A percentile compares a stretch with the other conserved stretches of the same genome.
phyloP scores from a whole-genome alignment of 2,888 invertebrate genomes.

The Parasteatoda lunata region DNA sequence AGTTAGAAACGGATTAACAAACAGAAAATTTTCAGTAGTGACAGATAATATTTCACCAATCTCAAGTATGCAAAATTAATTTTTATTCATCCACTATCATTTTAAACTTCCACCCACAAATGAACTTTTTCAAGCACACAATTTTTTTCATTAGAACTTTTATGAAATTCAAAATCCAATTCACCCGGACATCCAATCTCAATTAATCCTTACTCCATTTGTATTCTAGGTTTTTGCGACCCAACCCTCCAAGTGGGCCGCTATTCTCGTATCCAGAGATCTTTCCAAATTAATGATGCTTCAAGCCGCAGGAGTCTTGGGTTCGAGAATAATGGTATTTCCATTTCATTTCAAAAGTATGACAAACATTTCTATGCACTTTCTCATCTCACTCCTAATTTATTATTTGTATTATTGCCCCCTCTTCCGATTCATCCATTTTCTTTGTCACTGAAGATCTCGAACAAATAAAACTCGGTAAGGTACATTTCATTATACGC shows the following conservation, averaged over 20 bases:
- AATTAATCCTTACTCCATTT: not conserved
- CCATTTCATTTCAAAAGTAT: slow-evolving; percentile 61
- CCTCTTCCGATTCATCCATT: slow-evolving; percentile 8
- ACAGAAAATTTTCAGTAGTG: too few relatives aligned
- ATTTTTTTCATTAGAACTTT: too few relatives aligned
- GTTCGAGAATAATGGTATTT: slow-evolving; percentile 52
- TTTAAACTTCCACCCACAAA: not conserved
- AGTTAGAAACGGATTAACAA: not conserved
- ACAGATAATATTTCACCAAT: too few relatives aligned
- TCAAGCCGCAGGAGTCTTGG: slow-evolving; percentile 8
- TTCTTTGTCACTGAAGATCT: slow-evolving; percentile 6
- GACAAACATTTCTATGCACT: slow-evolving; percentile 53
- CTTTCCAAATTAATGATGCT: slow-evolving; percentile 34
- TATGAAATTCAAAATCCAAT: too few relatives aligned
- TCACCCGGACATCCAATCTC: not conserved
- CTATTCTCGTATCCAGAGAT: slow-evolving; percentile 5
- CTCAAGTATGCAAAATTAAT: too few relatives aligned
- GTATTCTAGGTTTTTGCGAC: not conserved
- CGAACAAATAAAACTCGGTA: slow-evolving; percentile 33
- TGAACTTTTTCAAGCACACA: not conserved
- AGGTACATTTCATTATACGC: slow-evolving; percentile 21
- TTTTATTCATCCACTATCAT: too few relatives aligned
- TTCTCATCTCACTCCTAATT: slow-evolving; percentile 19
- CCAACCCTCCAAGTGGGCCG: not conserved
- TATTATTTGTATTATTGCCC: slow-evolving; percentile 49